phyloP scores from a whole-genome alignment of 2,888 invertebrate species.

The Coleophora deauratella region DNA sequence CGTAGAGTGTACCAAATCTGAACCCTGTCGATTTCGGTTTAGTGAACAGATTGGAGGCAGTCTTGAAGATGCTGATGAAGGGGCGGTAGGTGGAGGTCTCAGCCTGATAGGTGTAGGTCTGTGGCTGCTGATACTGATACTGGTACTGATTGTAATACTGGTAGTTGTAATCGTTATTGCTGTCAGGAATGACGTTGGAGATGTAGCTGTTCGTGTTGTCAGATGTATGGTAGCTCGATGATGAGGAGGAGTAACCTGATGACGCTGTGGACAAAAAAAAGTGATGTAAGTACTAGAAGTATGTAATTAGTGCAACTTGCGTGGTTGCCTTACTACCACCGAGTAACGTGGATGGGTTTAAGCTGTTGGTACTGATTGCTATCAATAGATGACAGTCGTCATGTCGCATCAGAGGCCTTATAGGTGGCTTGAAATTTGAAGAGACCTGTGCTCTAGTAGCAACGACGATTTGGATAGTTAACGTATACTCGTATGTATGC shows the following conservation, averaged over 20 bases:
- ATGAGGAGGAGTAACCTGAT: slow-evolving; percentile 51
- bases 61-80: slow-evolving; percentile 61
- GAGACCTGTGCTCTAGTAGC: too few species aligned
- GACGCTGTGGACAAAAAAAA: slow-evolving; percentile 41
- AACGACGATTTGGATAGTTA: too few species aligned
- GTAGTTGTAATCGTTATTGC: slow-evolving; percentile 61
- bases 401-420: too few species aligned
- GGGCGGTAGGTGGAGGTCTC: slow-evolving; percentile 60
- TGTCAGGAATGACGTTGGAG: slow-evolving; percentile 72
- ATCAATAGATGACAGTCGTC: too few species aligned
- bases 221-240: slow-evolving; percentile 52
- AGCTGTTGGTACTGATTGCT: too few species aligned
- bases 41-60: slow-evolving; percentile 54
- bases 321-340: too few species aligned
- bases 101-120: slow-evolving; percentile 35
- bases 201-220: slow-evolving; percentile 65
- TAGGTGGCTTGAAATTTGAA: too few species aligned
- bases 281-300: neutral
- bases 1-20: slow-evolving; percentile 58
- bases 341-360: too few species aligned
- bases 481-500: too few species aligned
- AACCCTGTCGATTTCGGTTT: slow-evolving; percentile 56
- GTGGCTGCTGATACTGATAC: slow-evolving; percentile 44
- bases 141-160: slow-evolving; percentile 51
- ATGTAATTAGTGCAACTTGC: neutral